A percentile compares a stretch with the other conserved stretches of the same genome.
Conservation (phyloP, 2,113 vertebrate genomes). For the Pelusios castaneus region DNA sequence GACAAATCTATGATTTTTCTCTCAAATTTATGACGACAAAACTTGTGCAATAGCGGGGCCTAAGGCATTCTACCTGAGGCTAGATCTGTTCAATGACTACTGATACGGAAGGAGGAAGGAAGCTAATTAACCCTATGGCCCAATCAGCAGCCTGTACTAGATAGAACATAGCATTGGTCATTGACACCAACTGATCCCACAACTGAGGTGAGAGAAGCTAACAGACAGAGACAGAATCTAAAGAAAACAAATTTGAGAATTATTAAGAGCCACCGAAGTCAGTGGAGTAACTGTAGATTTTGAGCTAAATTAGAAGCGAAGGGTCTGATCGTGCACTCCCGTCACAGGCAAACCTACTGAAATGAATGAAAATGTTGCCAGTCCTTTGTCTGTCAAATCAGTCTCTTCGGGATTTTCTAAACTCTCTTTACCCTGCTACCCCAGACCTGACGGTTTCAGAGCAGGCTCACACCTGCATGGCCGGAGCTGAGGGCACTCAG, state of each 20-base stretch:
- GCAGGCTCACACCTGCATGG: constrained; percentile 1
- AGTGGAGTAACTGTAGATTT: not conserved
- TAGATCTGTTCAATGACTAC: constrained; percentile 25
- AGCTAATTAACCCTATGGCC: constrained; percentile 58
- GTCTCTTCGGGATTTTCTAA: constrained; percentile 30
- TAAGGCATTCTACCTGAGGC: constrained; percentile 62
- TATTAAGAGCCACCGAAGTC: constrained; percentile 26
- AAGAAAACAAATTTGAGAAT: not conserved
- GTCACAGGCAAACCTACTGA: constrained; percentile 4
- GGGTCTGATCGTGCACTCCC: not conserved
- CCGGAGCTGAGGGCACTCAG: not conserved
- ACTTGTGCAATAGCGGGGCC: constrained; percentile 3
- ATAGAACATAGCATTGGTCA: constrained; percentile 34
- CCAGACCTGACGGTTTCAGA: constrained; percentile 24
- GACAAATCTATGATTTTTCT: not conserved
- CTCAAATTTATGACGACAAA: not conserved
- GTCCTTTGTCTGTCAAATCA: not conserved
- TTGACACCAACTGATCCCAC: constrained; percentile 21
- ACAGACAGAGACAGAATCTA: constrained; percentile 5
- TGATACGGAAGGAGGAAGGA: constrained; percentile 16
- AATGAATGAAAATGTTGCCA: constrained; percentile 11
- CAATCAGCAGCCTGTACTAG: constrained; percentile 33
- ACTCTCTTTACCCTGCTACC: constrained; percentile 2
- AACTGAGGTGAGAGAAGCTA: constrained; percentile 11
- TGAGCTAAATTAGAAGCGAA: not conserved